Evolutionary conservation across 2,797 vertebrate species (phyloP).

Genomic region (Octomys mimax): DNA sequence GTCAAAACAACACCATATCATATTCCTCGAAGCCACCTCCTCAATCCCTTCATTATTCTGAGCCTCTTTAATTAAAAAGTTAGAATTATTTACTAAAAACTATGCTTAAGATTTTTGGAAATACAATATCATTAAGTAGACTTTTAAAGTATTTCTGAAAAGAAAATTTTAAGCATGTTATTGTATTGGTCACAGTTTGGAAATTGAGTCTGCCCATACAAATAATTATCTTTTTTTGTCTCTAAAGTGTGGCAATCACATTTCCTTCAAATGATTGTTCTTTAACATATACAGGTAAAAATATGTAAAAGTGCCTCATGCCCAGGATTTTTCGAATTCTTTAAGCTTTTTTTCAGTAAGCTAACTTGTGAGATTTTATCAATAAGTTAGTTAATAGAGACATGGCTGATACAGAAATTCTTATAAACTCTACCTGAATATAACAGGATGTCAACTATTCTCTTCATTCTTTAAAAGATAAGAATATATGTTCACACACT

Average conservation of each 20-base stretch:
- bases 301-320: background rate
- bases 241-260: background rate
- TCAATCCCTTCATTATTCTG: background rate
- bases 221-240: background rate
- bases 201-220: background rate
- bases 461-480: background rate
- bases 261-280: background rate
- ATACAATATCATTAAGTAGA: background rate
- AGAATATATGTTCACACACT: background rate
- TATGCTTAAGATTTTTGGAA: background rate
- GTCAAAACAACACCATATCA: background rate
- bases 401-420: background rate
- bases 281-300: background rate
- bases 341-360: background rate
- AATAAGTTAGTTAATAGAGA: background rate
- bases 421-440: background rate
- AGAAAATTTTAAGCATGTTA: background rate
- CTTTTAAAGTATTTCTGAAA: conserved; percentile 7
- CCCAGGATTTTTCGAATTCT: background rate
- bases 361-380: background rate
- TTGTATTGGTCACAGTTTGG: background rate
- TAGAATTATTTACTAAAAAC: background rate
- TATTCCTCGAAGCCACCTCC: background rate
- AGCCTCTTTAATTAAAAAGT: conserved; percentile 18
- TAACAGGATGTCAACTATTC: background rate